phyloP scores from a whole-genome alignment of 1,140 invertebrate genomes.

The Oryzaephilus surinamensis region DNA sequence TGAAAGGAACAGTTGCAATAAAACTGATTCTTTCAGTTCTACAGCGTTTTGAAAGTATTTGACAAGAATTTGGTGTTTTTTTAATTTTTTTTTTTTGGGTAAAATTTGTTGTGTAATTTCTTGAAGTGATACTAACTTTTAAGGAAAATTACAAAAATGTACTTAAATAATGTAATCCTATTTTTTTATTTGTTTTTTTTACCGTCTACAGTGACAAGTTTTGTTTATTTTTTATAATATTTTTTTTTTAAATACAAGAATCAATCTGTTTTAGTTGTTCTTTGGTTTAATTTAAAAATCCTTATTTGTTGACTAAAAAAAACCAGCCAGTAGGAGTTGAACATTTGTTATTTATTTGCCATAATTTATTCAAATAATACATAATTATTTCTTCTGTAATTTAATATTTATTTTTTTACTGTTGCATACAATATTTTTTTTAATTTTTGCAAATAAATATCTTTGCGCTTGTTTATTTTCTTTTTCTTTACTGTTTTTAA shows the following conservation, averaged over 20 bases:
- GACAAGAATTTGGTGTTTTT: too few species aligned
- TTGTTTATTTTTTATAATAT: slow-evolving; percentile 8
- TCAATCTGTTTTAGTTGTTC: slow-evolving; percentile 8
- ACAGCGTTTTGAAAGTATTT: too few species aligned
- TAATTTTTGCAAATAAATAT: slow-evolving; percentile 8
- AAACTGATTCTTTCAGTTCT: too few species aligned
- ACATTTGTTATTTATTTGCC: slow-evolving; percentile 10
- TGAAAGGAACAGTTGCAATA: too few species aligned
- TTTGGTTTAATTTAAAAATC: slow-evolving; percentile 7
- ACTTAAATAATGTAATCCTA: slow-evolving; percentile 12
- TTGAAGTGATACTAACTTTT: slow-evolving; percentile 7
- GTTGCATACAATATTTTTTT: slow-evolving; percentile 10
- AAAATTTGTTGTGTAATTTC: slow-evolving; percentile 1
- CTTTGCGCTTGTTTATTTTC: slow-evolving; percentile 8
- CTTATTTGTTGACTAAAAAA: slow-evolving; percentile 2
- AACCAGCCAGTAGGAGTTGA: slow-evolving; percentile 3
- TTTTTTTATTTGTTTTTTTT: slow-evolving; percentile 11
- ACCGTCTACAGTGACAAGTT: slow-evolving; percentile 3
- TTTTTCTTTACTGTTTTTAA: slow-evolving; percentile 2
- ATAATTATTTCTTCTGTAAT: slow-evolving; percentile 8
- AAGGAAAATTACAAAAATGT: slow-evolving; percentile 7
- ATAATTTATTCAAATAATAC: too few species aligned
- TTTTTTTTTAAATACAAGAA: slow-evolving; percentile 10
- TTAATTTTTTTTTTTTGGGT: slow-evolving; percentile 5
- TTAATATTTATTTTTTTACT: slow-evolving; percentile 10